Evolutionary conservation across 1,140 invertebrate species (phyloP).

Genomic region (Drosophila littoralis): DNA sequence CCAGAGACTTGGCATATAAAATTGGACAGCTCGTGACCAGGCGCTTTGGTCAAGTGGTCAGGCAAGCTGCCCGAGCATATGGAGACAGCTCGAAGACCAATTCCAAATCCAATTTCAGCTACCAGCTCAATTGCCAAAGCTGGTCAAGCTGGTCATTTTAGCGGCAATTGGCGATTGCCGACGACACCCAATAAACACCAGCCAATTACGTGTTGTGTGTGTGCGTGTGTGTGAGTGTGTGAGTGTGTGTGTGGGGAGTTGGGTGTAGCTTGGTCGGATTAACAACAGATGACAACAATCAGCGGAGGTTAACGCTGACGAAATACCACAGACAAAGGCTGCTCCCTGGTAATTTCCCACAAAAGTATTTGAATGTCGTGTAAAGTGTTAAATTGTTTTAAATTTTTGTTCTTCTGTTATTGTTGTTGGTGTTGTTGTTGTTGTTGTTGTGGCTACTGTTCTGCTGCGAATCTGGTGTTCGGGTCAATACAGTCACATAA

Average conservation of each 20-base stretch:
- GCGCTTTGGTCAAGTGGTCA: neutral
- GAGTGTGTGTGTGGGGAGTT: slow-evolving; percentile 19
- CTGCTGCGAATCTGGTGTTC: slow-evolving; percentile 8
- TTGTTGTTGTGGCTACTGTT: neutral
- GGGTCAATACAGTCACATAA: slow-evolving; percentile 67
- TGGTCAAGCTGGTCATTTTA: slow-evolving; percentile 23
- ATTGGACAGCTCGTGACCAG: neutral
- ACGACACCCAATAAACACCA: slow-evolving; percentile 79
- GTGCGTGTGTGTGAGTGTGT: slow-evolving; percentile 5
- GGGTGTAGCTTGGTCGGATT: slow-evolving; percentile 18
- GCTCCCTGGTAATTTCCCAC: slow-evolving; percentile 68
- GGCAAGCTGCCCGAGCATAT: neutral
- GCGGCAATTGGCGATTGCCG: slow-evolving; percentile 76
- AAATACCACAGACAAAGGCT: slow-evolving; percentile 54
- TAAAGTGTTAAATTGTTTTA: slow-evolving; percentile 83
- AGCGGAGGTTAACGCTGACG: slow-evolving; percentile 54
- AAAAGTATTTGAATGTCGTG: slow-evolving; percentile 82
- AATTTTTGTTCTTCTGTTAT: slow-evolving; percentile 44
- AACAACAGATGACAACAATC: slow-evolving; percentile 53
- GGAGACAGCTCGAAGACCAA: slow-evolving; percentile 16
- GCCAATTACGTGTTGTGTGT: slow-evolving; percentile 60
- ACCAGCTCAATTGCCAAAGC: slow-evolving; percentile 39
- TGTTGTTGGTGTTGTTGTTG: slow-evolving; percentile 23
- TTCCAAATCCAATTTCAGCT: slow-evolving; percentile 37
- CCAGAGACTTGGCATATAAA: neutral